Base-by-base conservation (phyloP, 2,797 vertebrate species). In the Micromesistius poutassou region DNA sequence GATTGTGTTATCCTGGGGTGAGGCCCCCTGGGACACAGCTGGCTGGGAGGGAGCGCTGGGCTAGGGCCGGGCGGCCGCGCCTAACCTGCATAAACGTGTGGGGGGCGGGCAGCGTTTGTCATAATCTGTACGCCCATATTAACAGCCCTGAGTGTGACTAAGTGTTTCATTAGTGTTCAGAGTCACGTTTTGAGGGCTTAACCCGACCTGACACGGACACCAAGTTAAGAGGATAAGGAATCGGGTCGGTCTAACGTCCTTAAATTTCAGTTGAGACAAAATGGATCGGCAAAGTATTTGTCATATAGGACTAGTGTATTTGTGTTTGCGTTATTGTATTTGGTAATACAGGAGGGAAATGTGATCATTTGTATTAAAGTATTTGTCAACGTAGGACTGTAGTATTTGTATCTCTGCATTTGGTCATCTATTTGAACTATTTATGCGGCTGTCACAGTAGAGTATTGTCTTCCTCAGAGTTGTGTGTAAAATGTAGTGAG, bases 1-100 rank as follows among this genome's bases (percentile, higher is more conserved):
- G 87, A 89, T 90, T 87, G 86, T 83, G 86, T 91, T 88, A 83
- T 81, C 78, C 73, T 79, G 81, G 81, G 87, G 80, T 81, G 86
- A 77, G 75, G 66, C 81, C 87, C 78, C 82, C 77, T 55, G 88
- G 87, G 86, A 86, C 75, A 42, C 87, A 87, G 83, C 88, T 88
- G 88, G 82, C 80, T 80, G 75, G 30, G 72, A 82, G 77, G 83
- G 81, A 81, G 83, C 35, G 73, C 72, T 84, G 80, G 73, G 73
- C 89, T 82, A 86, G 82, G 89, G 80, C 84, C 83, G 81, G 74
- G 77, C 76, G 74, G 38, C 30, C 36, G 30, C 19, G 71, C 35
- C 83, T 80, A 78, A 81, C 72, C 79, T 82, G 82, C 28, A 55
- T 77, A 40, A 81, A 78, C 77, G 70, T 50, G 74, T 78, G 30